Conservation (phyloP, 2,797 vertebrate genomes). For the Trichosurus vulpecula region DNA sequence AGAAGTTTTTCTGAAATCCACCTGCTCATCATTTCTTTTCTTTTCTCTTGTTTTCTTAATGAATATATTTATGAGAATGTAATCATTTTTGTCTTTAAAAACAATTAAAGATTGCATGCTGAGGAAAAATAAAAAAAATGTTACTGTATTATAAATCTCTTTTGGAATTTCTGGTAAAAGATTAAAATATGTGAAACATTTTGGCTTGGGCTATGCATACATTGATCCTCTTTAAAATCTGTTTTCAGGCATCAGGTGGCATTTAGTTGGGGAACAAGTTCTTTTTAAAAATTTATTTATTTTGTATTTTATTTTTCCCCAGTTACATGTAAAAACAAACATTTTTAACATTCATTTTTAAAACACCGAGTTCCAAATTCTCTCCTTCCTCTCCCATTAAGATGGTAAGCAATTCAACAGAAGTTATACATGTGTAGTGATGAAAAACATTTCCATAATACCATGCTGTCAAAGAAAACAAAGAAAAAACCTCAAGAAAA, state of each 20-base stretch:
- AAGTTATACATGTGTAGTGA: too few relatives aligned
- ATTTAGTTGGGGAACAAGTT: background rate
- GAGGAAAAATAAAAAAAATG: slow-evolving; percentile 18
- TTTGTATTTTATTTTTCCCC: too few relatives aligned
- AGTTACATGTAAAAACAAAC: too few relatives aligned
- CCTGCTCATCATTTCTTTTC: too few relatives aligned
- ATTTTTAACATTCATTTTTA: too few relatives aligned
- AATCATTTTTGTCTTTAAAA: slow-evolving; percentile 63
- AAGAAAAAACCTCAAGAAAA: too few relatives aligned
- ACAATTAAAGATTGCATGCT: slow-evolving; percentile 49
- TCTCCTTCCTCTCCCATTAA: too few relatives aligned
- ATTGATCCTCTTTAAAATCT: background rate
- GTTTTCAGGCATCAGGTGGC: background rate
- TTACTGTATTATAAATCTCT: slow-evolving; percentile 48
- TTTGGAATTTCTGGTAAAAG: slow-evolving; percentile 43
- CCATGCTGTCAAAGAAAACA: too few relatives aligned
- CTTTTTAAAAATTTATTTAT: background rate
- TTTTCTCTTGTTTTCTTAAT: background rate
- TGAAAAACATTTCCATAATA: too few relatives aligned
- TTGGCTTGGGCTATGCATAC: slow-evolving; percentile 16
- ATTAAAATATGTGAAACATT: slow-evolving; percentile 48
- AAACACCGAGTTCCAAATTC: too few relatives aligned
- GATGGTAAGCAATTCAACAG: too few relatives aligned
- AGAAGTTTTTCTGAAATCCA: too few relatives aligned
- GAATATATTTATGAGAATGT: slow-evolving; percentile 58